Evolutionary conservation across 2,113 vertebrate species (phyloP), one percentile per base, ranked within the genome.

Genomic region (Heterochromis multidens): DNA sequence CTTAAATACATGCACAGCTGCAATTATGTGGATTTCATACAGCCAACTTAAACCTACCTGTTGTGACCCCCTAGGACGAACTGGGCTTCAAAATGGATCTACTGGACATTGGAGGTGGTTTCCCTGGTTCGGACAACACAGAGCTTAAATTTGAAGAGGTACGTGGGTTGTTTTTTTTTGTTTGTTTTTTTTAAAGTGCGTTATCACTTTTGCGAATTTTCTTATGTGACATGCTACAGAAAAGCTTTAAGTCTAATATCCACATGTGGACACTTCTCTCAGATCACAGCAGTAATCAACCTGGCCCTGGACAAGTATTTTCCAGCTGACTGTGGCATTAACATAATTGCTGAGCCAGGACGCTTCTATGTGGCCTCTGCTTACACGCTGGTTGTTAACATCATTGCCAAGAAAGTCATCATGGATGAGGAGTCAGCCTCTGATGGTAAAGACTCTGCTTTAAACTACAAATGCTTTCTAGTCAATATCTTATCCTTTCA

Each of bases 121-220:
- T 99, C 74, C 99, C 99, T 89, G 99, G 99, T n/a, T 98, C 98
- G 16, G 99, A 99, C 40, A 97, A 99, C 60, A 88, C 94, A 11
- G 98, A 97, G 82, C 97, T 99, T 54, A 99, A 99, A 90, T 99
- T 99, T 95, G 98, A 99, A 94, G 98, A 99, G 97, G 98, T 99
- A n/a, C n/a, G n/a, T n/a, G n/a, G n/a, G n/a, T n/a, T n/a, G 6
- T 25, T 14, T 19, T 29, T n/a, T n/a, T n/a, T n/a, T n/a, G n/a
- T n/a, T 27, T 14, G 13, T 63, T 2, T n/a, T 35, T 13, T 60
- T 6, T 46, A 46, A 23, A 23, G 11, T 23, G 16, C 13, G 46
- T 52, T 62, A 3, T 7, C 2, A 52, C 6, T 19, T 49, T 17
- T 6, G 46, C 12, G 40, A 14, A 12, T 49, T 12, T 49, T 16